Conservation (phyloP, 2,113 vertebrate species). For the Zosterops pallidus region DNA sequence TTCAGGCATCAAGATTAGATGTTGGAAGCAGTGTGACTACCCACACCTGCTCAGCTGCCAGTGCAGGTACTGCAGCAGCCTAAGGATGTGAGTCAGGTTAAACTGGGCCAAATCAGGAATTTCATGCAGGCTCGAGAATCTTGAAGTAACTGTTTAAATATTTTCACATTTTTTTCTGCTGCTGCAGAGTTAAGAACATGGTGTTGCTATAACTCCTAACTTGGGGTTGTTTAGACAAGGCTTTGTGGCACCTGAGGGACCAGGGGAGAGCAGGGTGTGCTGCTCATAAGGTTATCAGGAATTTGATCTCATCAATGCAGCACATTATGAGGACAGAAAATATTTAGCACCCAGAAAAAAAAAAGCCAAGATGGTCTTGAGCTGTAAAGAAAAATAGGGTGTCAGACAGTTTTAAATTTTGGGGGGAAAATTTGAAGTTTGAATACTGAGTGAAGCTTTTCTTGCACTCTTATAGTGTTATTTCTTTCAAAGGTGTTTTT, state of each 20-base stretch:
- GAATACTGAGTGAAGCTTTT: neutral
- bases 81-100: neutral
- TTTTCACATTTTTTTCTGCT: neutral
- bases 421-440: neutral
- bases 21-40: neutral
- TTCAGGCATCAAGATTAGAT: neutral
- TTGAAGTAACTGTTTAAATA: neutral
- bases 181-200: neutral
- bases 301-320: neutral
- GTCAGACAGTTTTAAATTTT: neutral
- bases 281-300: neutral
- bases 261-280: neutral
- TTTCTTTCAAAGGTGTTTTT: neutral
- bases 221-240: neutral
- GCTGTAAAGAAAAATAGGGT: neutral
- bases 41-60: neutral
- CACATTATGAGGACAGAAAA: neutral
- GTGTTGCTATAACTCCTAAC: neutral
- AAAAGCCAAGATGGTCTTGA: neutral
- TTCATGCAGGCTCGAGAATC: neutral
- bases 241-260: neutral
- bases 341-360: neutral
- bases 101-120: neutral
- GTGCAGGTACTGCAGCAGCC: neutral
- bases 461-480: neutral